A percentile compares a stretch with the other conserved stretches of the same genome.
phyloP scores from a whole-genome alignment of 2,797 vertebrate genomes.

The Heliangelus exortis region DNA sequence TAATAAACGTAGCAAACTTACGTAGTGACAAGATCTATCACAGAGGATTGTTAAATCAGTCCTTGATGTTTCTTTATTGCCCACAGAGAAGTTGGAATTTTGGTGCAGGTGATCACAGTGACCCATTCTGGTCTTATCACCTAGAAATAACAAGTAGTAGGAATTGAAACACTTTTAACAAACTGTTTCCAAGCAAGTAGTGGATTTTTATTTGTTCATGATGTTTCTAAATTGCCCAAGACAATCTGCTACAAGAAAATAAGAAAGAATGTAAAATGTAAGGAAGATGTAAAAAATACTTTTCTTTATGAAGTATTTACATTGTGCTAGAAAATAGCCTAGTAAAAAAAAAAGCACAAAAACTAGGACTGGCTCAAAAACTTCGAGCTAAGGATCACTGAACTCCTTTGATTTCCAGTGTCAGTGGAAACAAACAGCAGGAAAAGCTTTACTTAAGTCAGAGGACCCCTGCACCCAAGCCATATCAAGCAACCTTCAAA shows the following conservation, averaged over 20 bases:
- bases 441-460: background rate
- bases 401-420: background rate
- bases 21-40: background rate
- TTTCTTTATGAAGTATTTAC: background rate
- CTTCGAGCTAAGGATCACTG: background rate
- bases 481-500: background rate
- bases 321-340: background rate
- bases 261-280: background rate
- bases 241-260: background rate
- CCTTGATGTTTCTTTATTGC: background rate
- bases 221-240: background rate
- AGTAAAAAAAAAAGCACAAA: background rate
- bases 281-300: background rate
- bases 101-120: background rate
- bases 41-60: background rate
- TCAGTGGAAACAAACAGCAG: background rate
- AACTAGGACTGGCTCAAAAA: background rate
- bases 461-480: background rate
- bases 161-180: background rate
- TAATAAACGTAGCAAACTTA: background rate
- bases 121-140: background rate
- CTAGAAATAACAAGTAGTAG: background rate
- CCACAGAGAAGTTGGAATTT: background rate
- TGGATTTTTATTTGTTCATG: background rate
- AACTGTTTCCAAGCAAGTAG: background rate